phyloP scores from a whole-genome alignment of 2,888 invertebrate species.

The Eulithis testata region DNA sequence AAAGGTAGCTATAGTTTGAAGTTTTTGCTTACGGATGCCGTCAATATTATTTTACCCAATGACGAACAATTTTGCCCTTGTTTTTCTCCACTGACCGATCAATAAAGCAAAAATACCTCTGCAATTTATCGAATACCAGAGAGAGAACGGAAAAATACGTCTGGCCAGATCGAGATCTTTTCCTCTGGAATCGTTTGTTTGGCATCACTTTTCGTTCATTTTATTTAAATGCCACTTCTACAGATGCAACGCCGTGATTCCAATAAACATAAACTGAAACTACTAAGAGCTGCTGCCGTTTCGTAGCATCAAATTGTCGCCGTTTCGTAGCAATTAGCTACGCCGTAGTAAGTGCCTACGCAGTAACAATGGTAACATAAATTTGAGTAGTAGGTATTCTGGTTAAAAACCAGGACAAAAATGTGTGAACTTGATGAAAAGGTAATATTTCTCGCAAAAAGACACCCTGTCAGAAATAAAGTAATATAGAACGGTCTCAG shows the following conservation, averaged over 20 bases:
- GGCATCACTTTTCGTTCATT: not conserved
- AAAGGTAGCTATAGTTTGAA: too few species aligned
- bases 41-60: not conserved
- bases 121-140: slow-evolving; percentile 2
- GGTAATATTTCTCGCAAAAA: not conserved
- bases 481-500: slow-evolving; percentile 5
- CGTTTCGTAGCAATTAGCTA: slow-evolving; percentile 4
- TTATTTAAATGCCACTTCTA: not conserved
- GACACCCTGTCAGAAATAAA: slow-evolving; percentile 7
- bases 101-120: not conserved
- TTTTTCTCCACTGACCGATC: not conserved
- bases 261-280: not conserved
- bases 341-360: not conserved
- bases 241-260: not conserved
- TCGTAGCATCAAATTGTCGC: not conserved
- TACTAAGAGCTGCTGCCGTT: too few species aligned
- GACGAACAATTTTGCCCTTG: not conserved
- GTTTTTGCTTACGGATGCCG: too few species aligned
- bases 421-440: too few species aligned
- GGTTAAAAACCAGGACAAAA: too few species aligned
- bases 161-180: not conserved
- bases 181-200: not conserved
- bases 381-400: too few species aligned
- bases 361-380: not conserved
- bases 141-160: not conserved